These are phyloP conservation scores for Sphaeridia pumilis DNA, from an alignment of 2,888 invertebrate genomes.

Conservation along the genomic window DNA sequence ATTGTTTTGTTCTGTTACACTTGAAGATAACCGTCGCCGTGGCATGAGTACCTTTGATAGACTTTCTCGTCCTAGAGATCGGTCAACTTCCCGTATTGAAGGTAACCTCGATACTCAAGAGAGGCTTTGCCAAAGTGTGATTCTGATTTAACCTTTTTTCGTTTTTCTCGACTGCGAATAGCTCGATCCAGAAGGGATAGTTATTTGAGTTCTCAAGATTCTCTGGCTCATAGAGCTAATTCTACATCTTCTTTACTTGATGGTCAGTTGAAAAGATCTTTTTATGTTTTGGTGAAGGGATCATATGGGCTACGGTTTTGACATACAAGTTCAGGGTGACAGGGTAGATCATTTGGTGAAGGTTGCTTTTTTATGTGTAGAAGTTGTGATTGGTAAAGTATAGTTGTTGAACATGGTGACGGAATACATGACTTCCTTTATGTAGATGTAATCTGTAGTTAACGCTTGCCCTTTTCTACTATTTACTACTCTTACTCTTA, in stretches of 20 bases:
- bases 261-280: conserved; percentile 29
- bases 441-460: too few relatives aligned
- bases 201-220: conserved; percentile 84
- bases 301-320: too few relatives aligned
- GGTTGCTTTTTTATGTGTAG: too few relatives aligned
- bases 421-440: too few relatives aligned
- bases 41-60: conserved; percentile 27
- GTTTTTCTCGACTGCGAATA: too few relatives aligned
- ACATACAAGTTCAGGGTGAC: too few relatives aligned
- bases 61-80: conserved; percentile 33
- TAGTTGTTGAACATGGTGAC: too few relatives aligned
- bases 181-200: conserved; percentile 67
- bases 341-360: too few relatives aligned
- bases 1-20: conserved; percentile 17
- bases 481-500: too few relatives aligned
- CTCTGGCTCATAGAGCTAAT: conserved; percentile 44
- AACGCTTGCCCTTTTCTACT: too few relatives aligned
- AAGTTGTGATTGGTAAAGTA: too few relatives aligned
- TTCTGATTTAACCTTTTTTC: background rate
- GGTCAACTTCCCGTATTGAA: conserved; percentile 35
- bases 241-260: conserved; percentile 35
- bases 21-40: conserved; percentile 33
- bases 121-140: background rate
- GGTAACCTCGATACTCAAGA: conserved; percentile 21
- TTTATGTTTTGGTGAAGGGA: conserved; percentile 5